Percentiles rank a stretch among this genome's conserved stretches.
Evolutionary conservation across 2,113 vertebrate species (phyloP).

Genomic region (Axis porcinus): DNA sequence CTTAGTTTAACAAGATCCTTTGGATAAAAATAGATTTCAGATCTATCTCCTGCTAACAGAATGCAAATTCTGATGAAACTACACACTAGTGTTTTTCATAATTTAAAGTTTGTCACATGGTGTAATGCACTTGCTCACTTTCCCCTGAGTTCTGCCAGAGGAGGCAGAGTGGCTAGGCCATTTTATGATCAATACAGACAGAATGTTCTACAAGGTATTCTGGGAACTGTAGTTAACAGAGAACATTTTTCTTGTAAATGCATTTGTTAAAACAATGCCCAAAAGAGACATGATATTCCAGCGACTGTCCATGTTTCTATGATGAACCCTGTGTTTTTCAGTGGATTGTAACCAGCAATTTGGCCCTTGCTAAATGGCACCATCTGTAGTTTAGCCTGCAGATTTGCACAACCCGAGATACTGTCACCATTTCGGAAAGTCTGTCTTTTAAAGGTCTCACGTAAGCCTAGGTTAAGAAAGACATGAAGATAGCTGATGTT

Average conservation of each 20-base stretch:
- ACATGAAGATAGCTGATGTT: not conserved
- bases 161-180: not conserved
- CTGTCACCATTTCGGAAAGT: not conserved
- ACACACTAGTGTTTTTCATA: constrained; percentile 69
- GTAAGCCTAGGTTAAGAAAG: not conserved
- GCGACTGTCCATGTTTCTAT: constrained; percentile 16
- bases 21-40: constrained; percentile 79
- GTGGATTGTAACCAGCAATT: not conserved
- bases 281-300: constrained; percentile 51
- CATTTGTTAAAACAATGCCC: constrained; percentile 60
- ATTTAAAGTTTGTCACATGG: constrained; percentile 56
- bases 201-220: constrained; percentile 42
- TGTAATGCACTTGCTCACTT: not conserved
- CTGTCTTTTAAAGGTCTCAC: not conserved
- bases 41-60: constrained; percentile 72
- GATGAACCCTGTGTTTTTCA: constrained; percentile 40
- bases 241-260: constrained; percentile 61
- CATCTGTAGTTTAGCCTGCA: constrained; percentile 44
- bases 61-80: constrained; percentile 79
- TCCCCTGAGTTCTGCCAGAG: constrained; percentile 38
- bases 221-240: constrained; percentile 46
- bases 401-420: not conserved
- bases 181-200: constrained; percentile 55
- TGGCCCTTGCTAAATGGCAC: constrained; percentile 39
- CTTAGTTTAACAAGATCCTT: constrained; percentile 81